phyloP scores from a whole-genome alignment of 2,113 vertebrate genomes.

The Myodes glareolus region DNA sequence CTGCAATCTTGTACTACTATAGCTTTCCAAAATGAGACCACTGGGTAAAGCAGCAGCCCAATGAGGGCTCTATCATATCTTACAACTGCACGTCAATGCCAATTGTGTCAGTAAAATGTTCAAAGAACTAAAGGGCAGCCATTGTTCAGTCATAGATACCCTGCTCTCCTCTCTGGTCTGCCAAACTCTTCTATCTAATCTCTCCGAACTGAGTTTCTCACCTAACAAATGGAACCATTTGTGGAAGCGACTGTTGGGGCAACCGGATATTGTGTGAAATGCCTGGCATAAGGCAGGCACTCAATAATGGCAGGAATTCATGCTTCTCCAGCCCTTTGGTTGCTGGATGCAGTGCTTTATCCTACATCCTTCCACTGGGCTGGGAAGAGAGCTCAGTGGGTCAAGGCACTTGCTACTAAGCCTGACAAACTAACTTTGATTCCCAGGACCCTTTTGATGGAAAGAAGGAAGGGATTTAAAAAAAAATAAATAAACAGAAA shows the following conservation, averaged over 20 bases:
- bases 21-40: background rate
- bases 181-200: background rate
- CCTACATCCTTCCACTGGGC: background rate
- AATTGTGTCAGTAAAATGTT: background rate
- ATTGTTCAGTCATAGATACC: background rate
- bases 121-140: background rate
- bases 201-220: background rate
- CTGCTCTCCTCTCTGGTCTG: no score
- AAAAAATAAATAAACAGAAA: background rate
- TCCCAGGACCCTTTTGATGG: background rate
- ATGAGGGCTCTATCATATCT: background rate
- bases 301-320: background rate
- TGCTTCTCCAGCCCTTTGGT: background rate
- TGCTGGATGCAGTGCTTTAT: background rate
- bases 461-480: background rate
- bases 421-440: background rate
- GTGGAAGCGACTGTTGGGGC: no score
- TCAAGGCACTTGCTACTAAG: no score
- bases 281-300: background rate
- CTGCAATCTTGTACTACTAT: accelerated
- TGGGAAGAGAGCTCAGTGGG: background rate
- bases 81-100: background rate
- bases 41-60: background rate
- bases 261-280: no score
- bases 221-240: background rate